Base-by-base conservation (phyloP, 2,797 vertebrate species). In the Adelosebastes latens region DNA sequence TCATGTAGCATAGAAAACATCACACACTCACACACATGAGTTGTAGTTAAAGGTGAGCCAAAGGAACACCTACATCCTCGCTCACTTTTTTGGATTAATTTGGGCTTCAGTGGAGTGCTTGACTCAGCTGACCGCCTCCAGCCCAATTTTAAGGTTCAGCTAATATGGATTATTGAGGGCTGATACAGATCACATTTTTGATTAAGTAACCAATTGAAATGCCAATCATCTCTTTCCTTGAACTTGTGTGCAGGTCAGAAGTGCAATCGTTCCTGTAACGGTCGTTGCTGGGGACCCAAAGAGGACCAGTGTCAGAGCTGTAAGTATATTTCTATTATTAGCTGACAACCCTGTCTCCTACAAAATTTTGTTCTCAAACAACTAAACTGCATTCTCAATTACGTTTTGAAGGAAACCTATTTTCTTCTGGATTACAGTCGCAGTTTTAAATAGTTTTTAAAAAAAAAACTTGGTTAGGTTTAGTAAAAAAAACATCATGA, bases 241-340 rank as follows among this genome's bases (percentile, higher is more conserved):
- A 64, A 83, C 24, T 59, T 79, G 2, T 81, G 82, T 86, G 12
- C 92, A 99, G 98, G 98, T 97, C 97, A 97, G 52, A 97, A 96
- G 60, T 99, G 98, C 88, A 97, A 98, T 86, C 97, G 97, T 22
- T 97, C 97, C 36, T 99, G 98, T 89, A 98, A 97, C 18, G 98
- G 98, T 12, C 96, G 97, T 10, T 99, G 98, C 92, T 99, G 98
- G 98, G 98, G 98, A 73, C 97, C 98, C 18, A 97, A 96, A 12
- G 96, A 97, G 74, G 94, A 96, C 71, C 97, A 99, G 80, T 99
- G 98, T 89, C 98, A 99, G 93, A 99, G 93, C 84, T 95, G 98
- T 99, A 94, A 99, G 98, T 99, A 76, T 39, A 29, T 59, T 20
- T 24, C 31, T 66, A 1, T 60, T 61, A 25, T 36, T 25, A 22